Base-by-base conservation (phyloP, 2,888 invertebrate genomes). In the Athalia circularis region DNA sequence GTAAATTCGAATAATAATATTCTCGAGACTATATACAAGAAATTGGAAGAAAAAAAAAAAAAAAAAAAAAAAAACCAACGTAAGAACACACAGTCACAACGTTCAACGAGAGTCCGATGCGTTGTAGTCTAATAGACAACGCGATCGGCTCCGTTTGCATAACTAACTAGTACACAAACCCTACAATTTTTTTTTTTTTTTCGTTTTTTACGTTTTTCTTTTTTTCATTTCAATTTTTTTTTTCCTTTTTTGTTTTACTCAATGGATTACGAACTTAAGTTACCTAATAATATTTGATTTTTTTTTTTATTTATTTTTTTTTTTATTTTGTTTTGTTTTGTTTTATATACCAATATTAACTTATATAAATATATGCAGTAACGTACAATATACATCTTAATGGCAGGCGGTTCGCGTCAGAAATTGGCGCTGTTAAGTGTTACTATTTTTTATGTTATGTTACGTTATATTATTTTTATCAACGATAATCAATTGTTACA, bases 61-160 rank as follows among this genome's bases (percentile, higher is more conserved):
- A 29, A 29, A 29, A 29, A 29, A 29, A 29, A 29, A 82, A 80
- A 79, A 79, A 79, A 80, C 83, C 81, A 85, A 85, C 81, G 81
- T 85, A 86, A 87, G 85, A 86, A 85, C 82, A 83, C 82, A 83
- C 83, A 83, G 81, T 83, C 82, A 84, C 84, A 83, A 85, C 81
- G 78, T 61, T 67, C 61, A 77, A 70, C 67, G 59, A 70, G 70
- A 62, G 29, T 9, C 65, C 45, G 70, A 70, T 13, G 54, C 65
- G 45, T 43, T 61, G 72, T 47, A 64, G 62, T 64, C 29, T 64
- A 62, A 29, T 48, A 15, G 6, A 11, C 48, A 75, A 62, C 62
- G 75, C 29, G 48, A 52, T 29, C 11, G 47, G 13, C 62, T 45
- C 62, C n/a, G 75, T 75, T 75, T 50, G 48, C 62, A 57, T 75